Evolutionary conservation across 2,113 vertebrate genomes (phyloP).

Genomic region (Neolamprologus sp.): DNA sequence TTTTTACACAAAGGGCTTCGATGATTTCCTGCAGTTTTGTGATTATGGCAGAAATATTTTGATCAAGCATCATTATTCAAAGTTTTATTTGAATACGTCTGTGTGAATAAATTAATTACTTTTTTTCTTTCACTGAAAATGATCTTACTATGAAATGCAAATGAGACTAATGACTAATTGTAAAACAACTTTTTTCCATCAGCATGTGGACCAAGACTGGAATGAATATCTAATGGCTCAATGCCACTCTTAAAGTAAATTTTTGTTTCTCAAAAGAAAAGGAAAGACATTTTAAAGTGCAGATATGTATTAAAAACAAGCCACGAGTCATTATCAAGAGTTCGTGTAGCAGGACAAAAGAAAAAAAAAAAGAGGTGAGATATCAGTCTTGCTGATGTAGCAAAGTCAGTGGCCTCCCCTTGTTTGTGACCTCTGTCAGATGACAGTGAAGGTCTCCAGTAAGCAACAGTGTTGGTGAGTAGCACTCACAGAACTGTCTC

Average conservation of each 20-base stretch:
- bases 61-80: not conserved
- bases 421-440: conserved; percentile 58
- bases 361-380: not conserved
- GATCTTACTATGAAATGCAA: conserved; percentile 33
- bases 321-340: not conserved
- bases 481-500: conserved; percentile 51
- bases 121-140: not conserved
- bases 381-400: conserved; percentile 23
- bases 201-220: not conserved
- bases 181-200: not conserved
- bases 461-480: conserved; percentile 42
- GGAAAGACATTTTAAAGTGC: not conserved
- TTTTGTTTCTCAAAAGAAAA: not conserved
- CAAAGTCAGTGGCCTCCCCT: conserved; percentile 2
- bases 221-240: not conserved
- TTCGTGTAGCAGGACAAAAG: not conserved
- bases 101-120: not conserved
- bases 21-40: not conserved
- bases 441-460: conserved; percentile 55
- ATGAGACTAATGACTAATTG: conserved; percentile 5
- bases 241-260: not conserved
- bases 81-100: not conserved
- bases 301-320: not conserved
- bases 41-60: not conserved
- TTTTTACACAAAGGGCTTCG: not conserved